These are phyloP conservation scores for Urocyon cinereoargenteus DNA, from an alignment of 2,797 vertebrate species.

Conservation along the genomic window DNA sequence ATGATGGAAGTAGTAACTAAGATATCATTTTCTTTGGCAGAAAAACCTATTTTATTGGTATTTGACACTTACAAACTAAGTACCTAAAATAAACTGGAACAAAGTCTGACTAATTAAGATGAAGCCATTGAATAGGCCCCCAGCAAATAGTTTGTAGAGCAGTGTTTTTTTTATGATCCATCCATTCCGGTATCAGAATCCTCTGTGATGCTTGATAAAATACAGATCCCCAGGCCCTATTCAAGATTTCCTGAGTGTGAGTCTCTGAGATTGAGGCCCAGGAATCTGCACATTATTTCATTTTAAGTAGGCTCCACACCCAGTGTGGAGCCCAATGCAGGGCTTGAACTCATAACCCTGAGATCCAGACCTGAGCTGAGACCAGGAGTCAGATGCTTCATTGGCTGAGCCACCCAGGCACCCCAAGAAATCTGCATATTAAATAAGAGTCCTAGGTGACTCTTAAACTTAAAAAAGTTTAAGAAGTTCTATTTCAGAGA, in stretches of 20 bases:
- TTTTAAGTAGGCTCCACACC: not conserved
- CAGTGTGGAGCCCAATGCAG: not conserved
- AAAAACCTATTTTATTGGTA: not conserved
- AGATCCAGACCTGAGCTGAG: not conserved
- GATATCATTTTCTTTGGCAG: not conserved
- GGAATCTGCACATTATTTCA: not conserved
- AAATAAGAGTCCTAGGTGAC: not conserved
- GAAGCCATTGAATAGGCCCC: not conserved
- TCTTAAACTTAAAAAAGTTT: not conserved
- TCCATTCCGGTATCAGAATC: not conserved
- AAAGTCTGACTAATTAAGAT: not conserved
- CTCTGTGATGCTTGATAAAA: not conserved
- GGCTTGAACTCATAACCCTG: not conserved
- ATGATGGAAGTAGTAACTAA: not conserved
- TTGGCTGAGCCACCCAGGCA: not conserved
- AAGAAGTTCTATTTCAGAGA: not conserved
- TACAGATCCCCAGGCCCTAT: not conserved
- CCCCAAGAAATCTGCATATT: not conserved
- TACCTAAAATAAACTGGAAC: not conserved
- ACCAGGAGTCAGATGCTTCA: not conserved
- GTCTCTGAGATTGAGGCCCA: not conserved
- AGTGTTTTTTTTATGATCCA: not conserved
- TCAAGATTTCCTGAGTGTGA: not conserved
- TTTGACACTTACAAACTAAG: not conserved
- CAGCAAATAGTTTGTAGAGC: not conserved